A percentile compares a stretch with the other conserved stretches of the same genome.
These are phyloP conservation scores for Rhorus exstirpatorius DNA, from an alignment of 2,888 invertebrate genomes.

Conservation along the genomic window DNA sequence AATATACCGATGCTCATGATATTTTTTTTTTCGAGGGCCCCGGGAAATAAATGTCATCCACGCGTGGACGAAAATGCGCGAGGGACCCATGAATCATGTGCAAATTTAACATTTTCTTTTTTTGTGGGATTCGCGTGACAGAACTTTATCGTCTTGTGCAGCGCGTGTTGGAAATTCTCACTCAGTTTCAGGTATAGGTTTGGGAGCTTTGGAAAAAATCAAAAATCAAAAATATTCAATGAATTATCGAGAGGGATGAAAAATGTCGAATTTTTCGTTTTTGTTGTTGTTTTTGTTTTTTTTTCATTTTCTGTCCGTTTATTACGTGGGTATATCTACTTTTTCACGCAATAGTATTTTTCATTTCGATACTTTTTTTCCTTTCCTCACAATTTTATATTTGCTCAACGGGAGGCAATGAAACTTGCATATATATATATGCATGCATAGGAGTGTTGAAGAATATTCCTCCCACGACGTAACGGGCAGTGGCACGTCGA, in stretches of 20 bases:
- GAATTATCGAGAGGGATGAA: slow-evolving; percentile 40
- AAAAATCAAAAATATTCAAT: slow-evolving; percentile 11
- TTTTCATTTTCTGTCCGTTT: not conserved
- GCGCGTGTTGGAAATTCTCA: slow-evolving; percentile 40
- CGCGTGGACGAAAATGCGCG: slow-evolving; percentile 5
- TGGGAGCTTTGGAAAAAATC: not conserved
- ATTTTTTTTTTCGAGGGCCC: not conserved
- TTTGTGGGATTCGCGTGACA: slow-evolving; percentile 53
- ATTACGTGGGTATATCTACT: not conserved
- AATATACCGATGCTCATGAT: not conserved
- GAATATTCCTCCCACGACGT: slow-evolving; percentile 37
- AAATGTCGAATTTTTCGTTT: slow-evolving; percentile 53
- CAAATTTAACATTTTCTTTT: too few relatives aligned
- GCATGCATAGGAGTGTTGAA: not conserved
- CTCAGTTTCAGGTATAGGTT: slow-evolving; percentile 23
- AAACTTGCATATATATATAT: not conserved
- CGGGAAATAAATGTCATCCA: not conserved
- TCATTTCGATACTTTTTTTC: slow-evolving; percentile 40
- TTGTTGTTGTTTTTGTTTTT: too few relatives aligned
- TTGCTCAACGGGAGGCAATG: slow-evolving; percentile 34
- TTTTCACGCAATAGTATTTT: slow-evolving; percentile 36
- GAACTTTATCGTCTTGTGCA: slow-evolving; percentile 54
- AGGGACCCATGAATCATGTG: too few relatives aligned
- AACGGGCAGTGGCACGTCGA: slow-evolving; percentile 48
- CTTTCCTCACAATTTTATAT: slow-evolving; percentile 25